Conservation (phyloP, 1,140 invertebrate genomes). For the Drosophila bipectinata region DNA sequence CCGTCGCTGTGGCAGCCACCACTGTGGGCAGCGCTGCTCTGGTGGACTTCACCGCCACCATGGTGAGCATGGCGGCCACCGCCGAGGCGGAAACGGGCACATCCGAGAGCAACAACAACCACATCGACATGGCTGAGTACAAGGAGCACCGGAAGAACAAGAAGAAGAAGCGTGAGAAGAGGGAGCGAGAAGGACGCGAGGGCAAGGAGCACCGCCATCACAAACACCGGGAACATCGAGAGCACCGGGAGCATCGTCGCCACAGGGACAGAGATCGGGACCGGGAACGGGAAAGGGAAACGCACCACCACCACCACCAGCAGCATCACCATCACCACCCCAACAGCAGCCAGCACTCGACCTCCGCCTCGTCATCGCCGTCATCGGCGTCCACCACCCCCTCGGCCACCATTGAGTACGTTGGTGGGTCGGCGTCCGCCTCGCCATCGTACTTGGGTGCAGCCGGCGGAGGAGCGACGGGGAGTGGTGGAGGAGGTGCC, state of each 20-base stretch:
- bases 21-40: conserved; percentile 42
- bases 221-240: conserved; percentile 51
- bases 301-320: conserved; percentile 36
- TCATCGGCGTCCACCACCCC: conserved; percentile 78
- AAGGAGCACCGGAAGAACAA: conserved; percentile 82
- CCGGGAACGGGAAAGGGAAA: conserved; percentile 37
- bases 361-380: conserved; percentile 78
- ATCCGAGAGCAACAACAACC: conserved; percentile 73
- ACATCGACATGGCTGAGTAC: conserved; percentile 78
- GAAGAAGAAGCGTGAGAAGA: conserved; percentile 82
- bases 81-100: conserved; percentile 39
- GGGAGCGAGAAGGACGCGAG: conserved; percentile 73
- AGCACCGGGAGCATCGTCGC: conserved; percentile 69
- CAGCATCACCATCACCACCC: conserved; percentile 43
- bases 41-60: conserved; percentile 68
- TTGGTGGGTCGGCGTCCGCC: conserved; percentile 73
- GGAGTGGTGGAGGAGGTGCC: conserved; percentile 33
- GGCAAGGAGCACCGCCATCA: conserved; percentile 77
- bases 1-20: conserved; percentile 66
- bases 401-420: conserved; percentile 76
- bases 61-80: conserved; percentile 72
- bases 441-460: conserved; percentile 71
- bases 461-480: conserved; percentile 25
- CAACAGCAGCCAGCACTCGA: conserved; percentile 74
- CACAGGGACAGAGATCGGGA: conserved; percentile 64